phyloP scores from a whole-genome alignment of 23 tunicate species.

The Aplidium turbinatum region DNA sequence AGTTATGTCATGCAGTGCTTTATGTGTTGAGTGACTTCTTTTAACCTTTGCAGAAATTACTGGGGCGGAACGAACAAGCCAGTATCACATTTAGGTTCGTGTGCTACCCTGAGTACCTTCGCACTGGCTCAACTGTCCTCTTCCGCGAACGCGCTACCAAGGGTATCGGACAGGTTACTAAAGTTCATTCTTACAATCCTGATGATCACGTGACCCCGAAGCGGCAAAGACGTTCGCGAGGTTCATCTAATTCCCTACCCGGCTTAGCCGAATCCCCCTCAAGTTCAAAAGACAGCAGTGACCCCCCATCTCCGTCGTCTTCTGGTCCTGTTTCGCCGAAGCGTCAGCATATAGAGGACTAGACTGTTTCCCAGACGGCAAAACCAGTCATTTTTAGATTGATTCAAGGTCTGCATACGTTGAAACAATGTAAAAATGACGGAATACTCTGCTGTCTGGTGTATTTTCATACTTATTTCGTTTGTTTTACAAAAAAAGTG shows the following conservation, averaged over 20 bases:
- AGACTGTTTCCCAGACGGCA: not conserved
- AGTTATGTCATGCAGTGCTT: no score
- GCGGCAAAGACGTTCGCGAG: slow-evolving; percentile 23
- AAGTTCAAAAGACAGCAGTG: not conserved
- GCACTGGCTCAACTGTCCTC: slow-evolving; percentile 63
- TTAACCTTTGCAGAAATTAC: slow-evolving; percentile 25
- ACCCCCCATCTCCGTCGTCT: slow-evolving; percentile 33
- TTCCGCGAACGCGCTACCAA: slow-evolving; percentile 83
- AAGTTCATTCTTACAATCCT: slow-evolving; percentile 47
- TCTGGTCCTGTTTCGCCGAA: slow-evolving; percentile 35
- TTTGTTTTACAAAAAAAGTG: no score
- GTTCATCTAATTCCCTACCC: slow-evolving; percentile 17
- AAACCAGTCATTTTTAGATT: no score
- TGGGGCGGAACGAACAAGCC: slow-evolving; percentile 76
- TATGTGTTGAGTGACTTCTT: no score
- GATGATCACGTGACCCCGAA: slow-evolving; percentile 24
- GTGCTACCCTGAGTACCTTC: slow-evolving; percentile 73
- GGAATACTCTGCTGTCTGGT: no score
- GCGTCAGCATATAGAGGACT: slow-evolving; percentile 52
- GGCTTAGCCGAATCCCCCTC: not conserved
- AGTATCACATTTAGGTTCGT: slow-evolving; percentile 71
- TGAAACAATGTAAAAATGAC: no score
- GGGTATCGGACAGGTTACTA: slow-evolving; percentile 90
- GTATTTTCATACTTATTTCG: no score
- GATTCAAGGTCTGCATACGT: no score